Evolutionary conservation across 2,888 invertebrate species (phyloP).

Genomic region (Limnephilus rhombicus): DNA sequence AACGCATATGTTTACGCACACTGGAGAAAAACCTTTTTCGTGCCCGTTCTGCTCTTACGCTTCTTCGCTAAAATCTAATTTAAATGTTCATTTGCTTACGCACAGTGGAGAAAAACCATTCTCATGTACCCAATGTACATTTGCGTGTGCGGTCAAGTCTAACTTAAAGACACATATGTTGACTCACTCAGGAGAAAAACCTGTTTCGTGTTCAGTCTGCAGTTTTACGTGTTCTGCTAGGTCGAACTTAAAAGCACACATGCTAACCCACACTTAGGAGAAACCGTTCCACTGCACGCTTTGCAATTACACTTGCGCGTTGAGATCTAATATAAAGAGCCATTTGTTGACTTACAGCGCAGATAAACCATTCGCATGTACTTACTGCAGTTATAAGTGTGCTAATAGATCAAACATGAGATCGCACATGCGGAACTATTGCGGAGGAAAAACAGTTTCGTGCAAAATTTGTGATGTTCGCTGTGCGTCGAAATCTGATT

Average conservation of each 20-base stretch:
- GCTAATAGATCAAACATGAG: background rate
- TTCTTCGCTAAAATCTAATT: background rate
- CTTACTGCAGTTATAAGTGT: constrained; percentile 22
- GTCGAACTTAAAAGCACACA: background rate
- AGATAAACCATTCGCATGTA: constrained; percentile 37
- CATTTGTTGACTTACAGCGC: constrained; percentile 27
- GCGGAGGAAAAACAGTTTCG: constrained; percentile 8
- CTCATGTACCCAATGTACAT: background rate
- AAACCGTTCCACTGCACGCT: background rate
- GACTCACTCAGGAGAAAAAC: background rate
- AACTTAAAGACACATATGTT: background rate
- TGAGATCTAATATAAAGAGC: constrained; percentile 1
- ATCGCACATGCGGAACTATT: constrained; percentile 26
- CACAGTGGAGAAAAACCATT: constrained; percentile 1
- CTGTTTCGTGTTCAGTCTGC: background rate
- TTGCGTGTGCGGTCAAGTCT: background rate
- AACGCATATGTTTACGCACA: background rate
- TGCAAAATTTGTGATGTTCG: background rate
- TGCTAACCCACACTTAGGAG: background rate
- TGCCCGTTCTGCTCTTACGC: background rate
- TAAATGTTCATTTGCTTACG: background rate
- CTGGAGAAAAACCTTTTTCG: background rate
- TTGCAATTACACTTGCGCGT: background rate
- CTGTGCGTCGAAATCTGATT: background rate
- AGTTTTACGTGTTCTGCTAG: background rate